A percentile compares a stretch with the other conserved stretches of the same genome.
Conservation (phyloP, 1,140 invertebrate species). For the Notospermus geniculatus region DNA sequence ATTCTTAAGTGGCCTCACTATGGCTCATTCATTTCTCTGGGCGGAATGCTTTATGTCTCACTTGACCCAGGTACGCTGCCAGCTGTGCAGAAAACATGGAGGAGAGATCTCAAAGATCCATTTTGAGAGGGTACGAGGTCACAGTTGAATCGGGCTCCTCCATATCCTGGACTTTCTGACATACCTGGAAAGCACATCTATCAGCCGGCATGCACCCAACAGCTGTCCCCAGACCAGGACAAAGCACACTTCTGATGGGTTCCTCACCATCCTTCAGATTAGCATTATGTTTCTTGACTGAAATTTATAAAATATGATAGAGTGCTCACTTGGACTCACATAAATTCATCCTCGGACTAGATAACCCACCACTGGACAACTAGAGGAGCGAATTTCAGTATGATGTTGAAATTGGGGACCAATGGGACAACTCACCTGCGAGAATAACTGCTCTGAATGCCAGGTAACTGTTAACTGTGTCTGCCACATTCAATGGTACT, state of each 20-base stretch:
- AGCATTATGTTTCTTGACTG: slow-evolving; percentile 39
- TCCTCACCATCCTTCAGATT: slow-evolving; percentile 9
- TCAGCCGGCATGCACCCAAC: slow-evolving; percentile 35
- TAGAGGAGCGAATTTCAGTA: not conserved
- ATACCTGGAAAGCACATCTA: slow-evolving; percentile 40
- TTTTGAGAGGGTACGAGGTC: not conserved
- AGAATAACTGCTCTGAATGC: slow-evolving; percentile 43
- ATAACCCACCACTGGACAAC: no score
- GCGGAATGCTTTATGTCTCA: no score
- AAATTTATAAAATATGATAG: no score
- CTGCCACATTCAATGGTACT: slow-evolving; percentile 31
- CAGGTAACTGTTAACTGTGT: slow-evolving; percentile 38
- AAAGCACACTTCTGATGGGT: slow-evolving; percentile 34
- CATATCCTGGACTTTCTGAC: slow-evolving; percentile 8
- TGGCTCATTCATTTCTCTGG: no score
- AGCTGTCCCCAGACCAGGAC: slow-evolving; percentile 43
- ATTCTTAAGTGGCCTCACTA: no score
- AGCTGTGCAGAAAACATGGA: not conserved
- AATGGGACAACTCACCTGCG: slow-evolving; percentile 32
- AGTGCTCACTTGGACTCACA: no score
- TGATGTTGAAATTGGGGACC: not conserved
- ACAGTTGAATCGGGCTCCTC: not conserved
- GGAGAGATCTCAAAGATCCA: not conserved
- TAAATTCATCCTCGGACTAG: no score
- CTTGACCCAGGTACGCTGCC: no score